phyloP scores from a whole-genome alignment of 2,888 invertebrate genomes.

The Lobophora halterata region DNA sequence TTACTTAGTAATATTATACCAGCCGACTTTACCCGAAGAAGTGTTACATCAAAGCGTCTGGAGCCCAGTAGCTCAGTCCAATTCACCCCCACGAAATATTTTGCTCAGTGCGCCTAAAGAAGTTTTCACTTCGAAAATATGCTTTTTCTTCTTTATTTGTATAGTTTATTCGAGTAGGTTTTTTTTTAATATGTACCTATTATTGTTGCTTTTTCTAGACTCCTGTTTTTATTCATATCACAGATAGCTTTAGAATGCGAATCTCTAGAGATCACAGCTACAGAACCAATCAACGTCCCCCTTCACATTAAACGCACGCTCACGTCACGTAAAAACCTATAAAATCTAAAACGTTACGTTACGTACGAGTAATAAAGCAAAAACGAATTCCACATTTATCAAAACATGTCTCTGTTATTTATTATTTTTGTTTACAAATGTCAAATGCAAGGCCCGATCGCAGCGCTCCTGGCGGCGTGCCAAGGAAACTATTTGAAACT shows the following conservation, averaged over 20 bases:
- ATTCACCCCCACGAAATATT: no score
- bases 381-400: constrained; percentile 59
- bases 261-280: constrained; percentile 24
- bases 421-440: constrained; percentile 72
- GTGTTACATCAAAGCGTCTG: no score
- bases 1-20: no score
- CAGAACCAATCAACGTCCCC: constrained; percentile 35
- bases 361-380: constrained; percentile 50
- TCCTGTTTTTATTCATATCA: no score
- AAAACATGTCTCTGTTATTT: constrained; percentile 62
- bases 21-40: no score
- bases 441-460: constrained; percentile 65
- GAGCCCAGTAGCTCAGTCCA: no score
- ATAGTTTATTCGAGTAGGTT: no score
- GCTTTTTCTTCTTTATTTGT: no score
- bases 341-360: constrained; percentile 55
- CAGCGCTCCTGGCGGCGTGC: constrained; percentile 62
- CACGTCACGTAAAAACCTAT: constrained; percentile 60
- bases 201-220: no score
- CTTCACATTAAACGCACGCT: constrained; percentile 42
- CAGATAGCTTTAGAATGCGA: not conserved
- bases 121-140: no score
- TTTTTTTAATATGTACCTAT: no score
- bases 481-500: constrained; percentile 72
- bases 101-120: no score